These are phyloP conservation scores for Istiophorus platypterus DNA, from an alignment of 2,113 vertebrate genomes.

Conservation along the genomic window DNA sequence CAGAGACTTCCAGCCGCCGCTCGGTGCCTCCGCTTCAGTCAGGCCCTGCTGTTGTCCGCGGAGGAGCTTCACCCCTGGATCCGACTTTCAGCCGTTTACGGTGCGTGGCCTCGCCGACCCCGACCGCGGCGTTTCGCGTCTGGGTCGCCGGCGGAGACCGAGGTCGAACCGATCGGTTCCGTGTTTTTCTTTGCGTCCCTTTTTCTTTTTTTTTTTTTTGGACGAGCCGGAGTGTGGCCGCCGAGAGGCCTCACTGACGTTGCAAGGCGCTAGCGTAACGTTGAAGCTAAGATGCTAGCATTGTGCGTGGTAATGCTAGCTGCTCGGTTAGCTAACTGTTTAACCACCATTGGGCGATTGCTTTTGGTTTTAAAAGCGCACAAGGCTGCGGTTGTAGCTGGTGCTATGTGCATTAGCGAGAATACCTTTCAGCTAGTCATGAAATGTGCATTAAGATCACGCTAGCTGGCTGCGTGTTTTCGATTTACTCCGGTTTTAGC, in stretches of 20 bases:
- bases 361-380: neutral
- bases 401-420: accelerated
- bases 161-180: neutral
- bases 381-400: accelerated
- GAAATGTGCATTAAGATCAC: no score
- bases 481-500: constrained; percentile 22
- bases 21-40: constrained; percentile 18
- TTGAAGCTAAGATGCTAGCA: constrained; percentile 46
- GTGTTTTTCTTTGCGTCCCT: constrained; percentile 17
- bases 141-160: neutral
- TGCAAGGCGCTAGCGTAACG: constrained; percentile 31
- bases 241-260: constrained; percentile 54
- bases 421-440: no score
- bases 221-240: constrained; percentile 10
- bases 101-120: constrained; percentile 27
- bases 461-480: constrained; percentile 21
- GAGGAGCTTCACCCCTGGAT: constrained; percentile 44
- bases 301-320: constrained; percentile 62
- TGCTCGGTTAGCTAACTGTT: neutral
- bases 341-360: neutral
- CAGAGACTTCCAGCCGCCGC: constrained; percentile 40
- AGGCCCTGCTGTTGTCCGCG: constrained; percentile 44
- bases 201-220: no score
- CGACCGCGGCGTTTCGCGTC: accelerated
- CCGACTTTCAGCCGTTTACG: constrained; percentile 38